Percentiles rank a stretch among this genome's conserved stretches.
These are phyloP conservation scores for Gadus macrocephalus DNA, from an alignment of 2,113 vertebrate species.

Conservation along the genomic window DNA sequence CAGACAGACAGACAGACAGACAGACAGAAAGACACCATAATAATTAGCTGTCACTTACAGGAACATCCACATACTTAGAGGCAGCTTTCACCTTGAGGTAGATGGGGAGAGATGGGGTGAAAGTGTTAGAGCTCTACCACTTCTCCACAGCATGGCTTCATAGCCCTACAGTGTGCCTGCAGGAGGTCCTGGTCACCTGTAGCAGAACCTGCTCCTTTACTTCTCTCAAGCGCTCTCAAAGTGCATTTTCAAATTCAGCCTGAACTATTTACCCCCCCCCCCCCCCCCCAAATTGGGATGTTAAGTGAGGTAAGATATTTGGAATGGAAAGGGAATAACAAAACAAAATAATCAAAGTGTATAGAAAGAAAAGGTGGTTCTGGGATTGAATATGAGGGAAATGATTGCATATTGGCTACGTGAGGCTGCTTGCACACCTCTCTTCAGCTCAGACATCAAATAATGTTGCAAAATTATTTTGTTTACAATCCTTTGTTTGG, in stretches of 20 bases:
- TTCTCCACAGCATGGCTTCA: conserved; percentile 22
- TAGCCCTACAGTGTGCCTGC: background rate
- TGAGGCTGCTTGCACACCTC: too few species aligned
- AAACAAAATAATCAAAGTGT: conserved; percentile 1
- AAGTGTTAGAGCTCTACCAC: conserved; percentile 13
- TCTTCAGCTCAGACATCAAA: too few species aligned
- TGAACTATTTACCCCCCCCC: conserved; percentile 5
- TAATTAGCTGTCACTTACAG: conserved; percentile 82
- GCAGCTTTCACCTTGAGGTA: conserved; percentile 94
- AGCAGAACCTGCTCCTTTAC: conserved; percentile 14
- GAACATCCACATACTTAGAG: conserved; percentile 99
- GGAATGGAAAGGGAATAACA: background rate
- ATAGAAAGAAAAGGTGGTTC: background rate
- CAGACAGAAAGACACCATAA: background rate
- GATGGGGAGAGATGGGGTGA: conserved; percentile 61
- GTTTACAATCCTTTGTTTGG: too few species aligned
- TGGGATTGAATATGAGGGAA: background rate
- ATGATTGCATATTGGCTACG: too few species aligned
- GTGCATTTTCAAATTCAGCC: conserved; percentile 34
- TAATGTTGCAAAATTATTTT: too few species aligned
- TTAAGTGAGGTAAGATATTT: conserved; percentile 17
- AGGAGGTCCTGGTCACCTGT: conserved; percentile 12
- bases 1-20: conserved; percentile 27
- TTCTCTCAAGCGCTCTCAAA: conserved; percentile 21
- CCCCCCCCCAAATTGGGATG: conserved; percentile 1